phyloP scores from a whole-genome alignment of 2,113 vertebrate genomes.

The Scortum barcoo region DNA sequence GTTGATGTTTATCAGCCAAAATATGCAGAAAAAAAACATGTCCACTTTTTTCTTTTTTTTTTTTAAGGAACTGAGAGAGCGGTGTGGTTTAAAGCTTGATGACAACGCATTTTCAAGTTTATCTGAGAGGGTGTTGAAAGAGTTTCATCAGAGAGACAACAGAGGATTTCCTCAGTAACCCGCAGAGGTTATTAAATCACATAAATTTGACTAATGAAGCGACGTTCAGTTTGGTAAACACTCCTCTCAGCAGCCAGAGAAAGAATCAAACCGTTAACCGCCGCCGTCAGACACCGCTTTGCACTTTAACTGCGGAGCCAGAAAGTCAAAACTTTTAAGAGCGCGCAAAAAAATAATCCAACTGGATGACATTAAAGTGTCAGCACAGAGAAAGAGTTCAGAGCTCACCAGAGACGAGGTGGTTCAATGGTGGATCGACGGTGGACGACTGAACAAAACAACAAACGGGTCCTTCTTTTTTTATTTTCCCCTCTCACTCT shows the following conservation, averaged over 20 bases:
- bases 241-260: background rate
- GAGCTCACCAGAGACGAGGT: constrained; percentile 65
- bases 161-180: constrained; percentile 5
- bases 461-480: constrained; percentile 31
- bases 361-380: background rate
- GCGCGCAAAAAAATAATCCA: background rate
- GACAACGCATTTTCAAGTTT: constrained; percentile 36
- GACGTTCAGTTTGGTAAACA: background rate
- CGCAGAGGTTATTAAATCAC: background rate
- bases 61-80: constrained; percentile 63
- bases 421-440: constrained; percentile 20
- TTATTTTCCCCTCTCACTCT: constrained; percentile 23
- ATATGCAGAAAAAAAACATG: background rate
- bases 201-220: background rate
- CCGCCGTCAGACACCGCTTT: no score
- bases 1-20: background rate
- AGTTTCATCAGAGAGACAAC: constrained; percentile 33
- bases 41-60: no score
- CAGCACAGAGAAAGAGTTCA: constrained; percentile 15
- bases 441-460: background rate
- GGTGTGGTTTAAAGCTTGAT: constrained; percentile 33
- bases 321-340: background rate
- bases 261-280: background rate
- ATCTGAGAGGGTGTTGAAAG: constrained; percentile 38
- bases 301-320: background rate